Base-by-base conservation (phyloP, 2,888 invertebrate species). In the Siphonodentalium dalli region DNA sequence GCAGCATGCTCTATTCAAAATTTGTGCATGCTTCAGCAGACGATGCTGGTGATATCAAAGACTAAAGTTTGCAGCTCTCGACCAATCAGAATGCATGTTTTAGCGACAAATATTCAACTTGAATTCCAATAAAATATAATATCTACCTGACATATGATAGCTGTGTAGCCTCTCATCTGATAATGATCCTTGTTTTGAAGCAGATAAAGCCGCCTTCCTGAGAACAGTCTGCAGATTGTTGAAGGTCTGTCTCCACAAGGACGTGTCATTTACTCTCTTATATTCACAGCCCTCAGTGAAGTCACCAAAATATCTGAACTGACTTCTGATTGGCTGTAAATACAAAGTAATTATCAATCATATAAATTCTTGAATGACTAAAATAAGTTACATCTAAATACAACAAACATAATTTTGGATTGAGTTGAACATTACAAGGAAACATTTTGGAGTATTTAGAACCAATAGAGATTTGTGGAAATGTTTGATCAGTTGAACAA, bases 71-170 rank as follows among this genome's bases (percentile, higher is more conserved):
- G n/a, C n/a, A n/a, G n/a, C n/a, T n/a, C n/a, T n/a, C n/a, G n/a
- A n/a, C n/a, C n/a, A n/a, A n/a, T n/a, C n/a, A n/a, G n/a, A n/a
- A n/a, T n/a, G n/a, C n/a, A n/a, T n/a, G n/a, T n/a, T n/a, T n/a
- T n/a, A n/a, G n/a, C n/a, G n/a, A n/a, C n/a, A n/a, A n/a, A n/a
- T n/a, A n/a, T n/a, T n/a, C n/a, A n/a, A n/a, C n/a, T n/a, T n/a
- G n/a, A n/a, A n/a, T n/a, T n/a, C n/a, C n/a, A n/a, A 21, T 11
- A n/a, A 18, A 24, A n/a, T 9, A 38, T n/a, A 20, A 2, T n/a
- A 53, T 48, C 9, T 50, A 77, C 77, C 77, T 59, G 77, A 74
- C 41, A 65, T 58, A 46, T 65, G 65, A 45, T 66, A 74, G 23
- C 63, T 56, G 40, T 72, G 71, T 29, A 52, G 58, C 24, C 57